Evolutionary conservation across 2,888 invertebrate species (phyloP).

Genomic region (Drosophila falleni): DNA sequence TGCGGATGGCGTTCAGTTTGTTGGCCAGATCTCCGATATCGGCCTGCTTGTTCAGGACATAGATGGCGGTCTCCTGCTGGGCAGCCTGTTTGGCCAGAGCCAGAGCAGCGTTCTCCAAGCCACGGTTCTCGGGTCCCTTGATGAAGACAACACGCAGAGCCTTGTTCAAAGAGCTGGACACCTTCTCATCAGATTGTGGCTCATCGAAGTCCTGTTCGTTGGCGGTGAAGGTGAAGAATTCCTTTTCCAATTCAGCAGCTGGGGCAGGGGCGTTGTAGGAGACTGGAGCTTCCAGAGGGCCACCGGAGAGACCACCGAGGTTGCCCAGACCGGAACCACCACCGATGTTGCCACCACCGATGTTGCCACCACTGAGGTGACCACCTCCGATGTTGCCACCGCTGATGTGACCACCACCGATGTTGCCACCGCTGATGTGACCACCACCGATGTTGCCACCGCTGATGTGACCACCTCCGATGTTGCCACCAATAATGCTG

Average conservation of each 20-base stretch:
- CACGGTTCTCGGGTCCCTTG: constrained; percentile 83
- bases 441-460: not conserved
- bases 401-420: constrained; percentile 19
- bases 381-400: constrained; percentile 33
- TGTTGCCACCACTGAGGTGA: constrained; percentile 31
- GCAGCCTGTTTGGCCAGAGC: constrained; percentile 76
- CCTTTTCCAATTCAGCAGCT: constrained; percentile 79
- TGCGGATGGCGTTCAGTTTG: constrained; percentile 74
- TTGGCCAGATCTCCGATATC: constrained; percentile 77
- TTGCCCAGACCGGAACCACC: constrained; percentile 33
- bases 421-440: constrained; percentile 9
- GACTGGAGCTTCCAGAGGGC: constrained; percentile 62
- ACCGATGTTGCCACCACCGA: constrained; percentile 39
- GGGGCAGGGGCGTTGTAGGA: constrained; percentile 78
- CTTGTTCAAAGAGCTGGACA: constrained; percentile 73
- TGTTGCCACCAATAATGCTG: constrained; percentile 25
- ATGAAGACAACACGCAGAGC: constrained; percentile 84
- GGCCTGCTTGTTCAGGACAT: constrained; percentile 82
- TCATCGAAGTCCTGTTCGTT: constrained; percentile 82
- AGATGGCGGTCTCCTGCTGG: constrained; percentile 82
- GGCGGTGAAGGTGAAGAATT: constrained; percentile 83
- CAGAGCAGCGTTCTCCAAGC: constrained; percentile 77
- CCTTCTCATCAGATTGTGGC: constrained; percentile 61
- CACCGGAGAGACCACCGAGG: constrained; percentile 41
- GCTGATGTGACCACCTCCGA: constrained; percentile 23